phyloP scores from a whole-genome alignment of 2,888 invertebrate species.

The Phania funesta region DNA sequence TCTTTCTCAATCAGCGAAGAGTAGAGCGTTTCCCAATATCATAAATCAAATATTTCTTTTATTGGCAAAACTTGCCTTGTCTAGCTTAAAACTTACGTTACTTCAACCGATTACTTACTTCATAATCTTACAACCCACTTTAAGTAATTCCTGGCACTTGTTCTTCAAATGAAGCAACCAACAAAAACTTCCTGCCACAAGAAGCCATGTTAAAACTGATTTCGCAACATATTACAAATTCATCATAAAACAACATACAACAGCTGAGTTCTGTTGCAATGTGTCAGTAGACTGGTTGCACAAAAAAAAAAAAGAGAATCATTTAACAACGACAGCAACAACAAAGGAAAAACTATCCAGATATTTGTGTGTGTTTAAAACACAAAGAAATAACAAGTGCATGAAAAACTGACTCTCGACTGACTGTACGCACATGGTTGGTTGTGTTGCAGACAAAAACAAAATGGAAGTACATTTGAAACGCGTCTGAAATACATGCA shows the following conservation, averaged over 20 bases:
- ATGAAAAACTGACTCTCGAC: constrained; percentile 48
- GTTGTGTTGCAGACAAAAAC: constrained; percentile 17
- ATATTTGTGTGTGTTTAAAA: constrained; percentile 21
- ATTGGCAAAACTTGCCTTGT: no score
- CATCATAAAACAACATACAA: constrained; percentile 59
- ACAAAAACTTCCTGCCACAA: constrained; percentile 20
- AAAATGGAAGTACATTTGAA: constrained; percentile 48
- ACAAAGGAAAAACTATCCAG: constrained; percentile 31
- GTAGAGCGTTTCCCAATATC: no score
- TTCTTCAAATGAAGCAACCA: not conserved
- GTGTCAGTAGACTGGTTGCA: constrained; percentile 52
- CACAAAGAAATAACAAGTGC: constrained; percentile 48
- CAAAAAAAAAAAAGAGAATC: constrained; percentile 14
- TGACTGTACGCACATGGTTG: constrained; percentile 47
- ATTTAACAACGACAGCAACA: constrained; percentile 10
- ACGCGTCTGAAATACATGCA: constrained; percentile 54
- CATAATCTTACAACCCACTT: not conserved
- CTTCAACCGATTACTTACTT: no score
- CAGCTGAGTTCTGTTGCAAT: constrained; percentile 66
- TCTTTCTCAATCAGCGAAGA: no score
- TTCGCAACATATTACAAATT: constrained; percentile 62
- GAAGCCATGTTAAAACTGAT: constrained; percentile 38
- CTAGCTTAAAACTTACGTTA: no score
- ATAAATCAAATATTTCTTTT: no score
- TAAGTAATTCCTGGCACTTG: not conserved